Conservation (phyloP, 1,140 invertebrate genomes). For the Drosophila persimilis region DNA sequence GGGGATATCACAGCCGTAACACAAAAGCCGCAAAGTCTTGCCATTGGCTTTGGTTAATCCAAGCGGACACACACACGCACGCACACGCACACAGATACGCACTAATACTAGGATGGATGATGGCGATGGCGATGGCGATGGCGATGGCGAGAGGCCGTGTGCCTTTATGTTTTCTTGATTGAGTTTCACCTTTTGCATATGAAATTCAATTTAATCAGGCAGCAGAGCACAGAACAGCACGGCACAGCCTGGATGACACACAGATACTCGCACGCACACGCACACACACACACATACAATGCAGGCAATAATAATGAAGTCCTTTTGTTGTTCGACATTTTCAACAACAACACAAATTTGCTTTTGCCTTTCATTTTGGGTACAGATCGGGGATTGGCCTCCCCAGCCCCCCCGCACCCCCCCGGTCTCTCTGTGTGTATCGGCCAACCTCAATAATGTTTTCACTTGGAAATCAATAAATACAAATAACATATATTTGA, state of each 20-base stretch:
- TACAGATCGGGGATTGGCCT: slow-evolving; percentile 1
- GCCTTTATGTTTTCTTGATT: slow-evolving; percentile 79
- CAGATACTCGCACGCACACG: slow-evolving; percentile 14
- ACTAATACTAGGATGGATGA: slow-evolving; percentile 37
- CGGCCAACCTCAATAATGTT: slow-evolving; percentile 76
- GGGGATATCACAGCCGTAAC: slow-evolving; percentile 62
- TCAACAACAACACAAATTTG: slow-evolving; percentile 39
- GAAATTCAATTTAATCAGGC: slow-evolving; percentile 81
- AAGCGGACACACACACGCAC: slow-evolving; percentile 36
- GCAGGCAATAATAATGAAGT: slow-evolving; percentile 80
- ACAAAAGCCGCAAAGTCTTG: slow-evolving; percentile 70
- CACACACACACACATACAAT: slow-evolving; percentile 28
- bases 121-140: too few relatives aligned
- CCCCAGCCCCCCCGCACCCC: too few relatives aligned
- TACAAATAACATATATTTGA: slow-evolving; percentile 75
- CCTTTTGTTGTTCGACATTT: slow-evolving; percentile 76
- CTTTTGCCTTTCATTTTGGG: slow-evolving; percentile 67
- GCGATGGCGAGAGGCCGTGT: neutral
- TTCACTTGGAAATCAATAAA: slow-evolving; percentile 80
- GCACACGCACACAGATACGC: slow-evolving; percentile 28
- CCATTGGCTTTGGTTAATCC: slow-evolving; percentile 70
- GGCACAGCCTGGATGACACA: slow-evolving; percentile 28
- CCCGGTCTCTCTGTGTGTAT: too few relatives aligned
- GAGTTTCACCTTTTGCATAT: slow-evolving; percentile 81
- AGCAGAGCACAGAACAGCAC: slow-evolving; percentile 42